Conservation (phyloP, 1,140 invertebrate species). For the Drosophila watanabei region DNA sequence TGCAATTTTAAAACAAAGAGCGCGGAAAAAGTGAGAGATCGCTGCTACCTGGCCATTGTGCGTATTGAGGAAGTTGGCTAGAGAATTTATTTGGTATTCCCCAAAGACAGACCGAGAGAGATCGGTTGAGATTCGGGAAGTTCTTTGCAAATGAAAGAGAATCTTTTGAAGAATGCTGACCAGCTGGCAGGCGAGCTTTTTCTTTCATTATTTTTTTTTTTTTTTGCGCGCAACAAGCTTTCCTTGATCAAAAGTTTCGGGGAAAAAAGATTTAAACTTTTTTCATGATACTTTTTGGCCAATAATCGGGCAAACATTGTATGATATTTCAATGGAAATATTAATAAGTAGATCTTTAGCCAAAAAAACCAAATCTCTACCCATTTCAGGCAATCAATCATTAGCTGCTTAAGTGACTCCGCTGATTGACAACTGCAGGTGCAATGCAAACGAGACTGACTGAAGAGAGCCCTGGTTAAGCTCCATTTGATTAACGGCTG, state of each 20-base stretch:
- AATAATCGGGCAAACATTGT: conserved; percentile 7
- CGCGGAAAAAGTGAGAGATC: neutral
- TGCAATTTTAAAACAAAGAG: conserved; percentile 43
- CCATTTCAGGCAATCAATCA: neutral
- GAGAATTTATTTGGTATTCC: conserved; percentile 44
- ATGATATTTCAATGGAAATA: neutral
- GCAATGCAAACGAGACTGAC: conserved; percentile 11
- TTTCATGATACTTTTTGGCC: neutral
- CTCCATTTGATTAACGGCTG: conserved; percentile 41
- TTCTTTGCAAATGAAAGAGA: conserved; percentile 9
- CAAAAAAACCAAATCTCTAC: neutral
- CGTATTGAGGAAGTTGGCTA: conserved; percentile 39
- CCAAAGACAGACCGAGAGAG: conserved; percentile 30
- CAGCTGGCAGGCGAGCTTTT: conserved; percentile 22
- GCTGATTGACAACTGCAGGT: conserved; percentile 24
- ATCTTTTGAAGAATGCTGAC: conserved; percentile 6
- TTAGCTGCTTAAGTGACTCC: neutral
- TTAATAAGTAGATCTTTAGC: neutral
- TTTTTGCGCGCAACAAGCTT: neutral
- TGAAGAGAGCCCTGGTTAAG: conserved; percentile 23
- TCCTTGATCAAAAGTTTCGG: conserved; percentile 1
- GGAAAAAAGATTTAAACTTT: neutral
- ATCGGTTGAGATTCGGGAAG: neutral
- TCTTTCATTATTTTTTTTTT: neutral
- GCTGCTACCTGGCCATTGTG: conserved; percentile 8